phyloP scores from a whole-genome alignment of 2,113 vertebrate species.

The Morone chrysops region DNA sequence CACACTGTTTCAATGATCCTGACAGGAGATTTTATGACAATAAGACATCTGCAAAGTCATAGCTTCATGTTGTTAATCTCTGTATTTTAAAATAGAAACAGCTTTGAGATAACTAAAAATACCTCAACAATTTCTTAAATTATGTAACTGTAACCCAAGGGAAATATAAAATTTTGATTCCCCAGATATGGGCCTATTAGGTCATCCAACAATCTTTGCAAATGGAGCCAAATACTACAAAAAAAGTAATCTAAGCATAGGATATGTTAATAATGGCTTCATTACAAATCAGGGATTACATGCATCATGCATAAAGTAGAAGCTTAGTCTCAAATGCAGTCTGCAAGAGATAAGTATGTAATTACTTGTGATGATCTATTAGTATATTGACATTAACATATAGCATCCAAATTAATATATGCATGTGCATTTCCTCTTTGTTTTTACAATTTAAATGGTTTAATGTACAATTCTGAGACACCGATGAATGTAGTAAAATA shows the following conservation, averaged over 20 bases:
- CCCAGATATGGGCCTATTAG: neutral
- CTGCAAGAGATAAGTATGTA: neutral
- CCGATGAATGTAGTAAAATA: too few species aligned
- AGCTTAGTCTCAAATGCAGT: conserved; percentile 9
- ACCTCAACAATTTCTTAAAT: neutral
- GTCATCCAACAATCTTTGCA: neutral
- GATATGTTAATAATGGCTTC: conserved; percentile 11
- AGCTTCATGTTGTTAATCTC: neutral
- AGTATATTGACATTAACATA: conserved; percentile 4
- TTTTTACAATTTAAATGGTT: neutral
- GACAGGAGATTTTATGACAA: neutral
- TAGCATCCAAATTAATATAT: conserved; percentile 12
- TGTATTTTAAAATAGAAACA: neutral
- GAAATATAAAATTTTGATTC: neutral
- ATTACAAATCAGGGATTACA: conserved; percentile 25
- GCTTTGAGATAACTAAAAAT: neutral
- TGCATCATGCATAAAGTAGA: conserved; percentile 13
- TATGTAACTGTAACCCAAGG: neutral
- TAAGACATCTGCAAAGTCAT: neutral
- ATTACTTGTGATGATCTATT: conserved; percentile 25
- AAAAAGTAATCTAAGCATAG: conserved; percentile 16
- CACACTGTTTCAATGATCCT: too few species aligned
- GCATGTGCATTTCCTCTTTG: neutral
- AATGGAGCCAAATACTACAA: conserved; percentile 1
- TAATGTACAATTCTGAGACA: neutral